These are phyloP conservation scores for Nymphicus hollandicus DNA, from an alignment of 2,113 vertebrate species.

Conservation along the genomic window DNA sequence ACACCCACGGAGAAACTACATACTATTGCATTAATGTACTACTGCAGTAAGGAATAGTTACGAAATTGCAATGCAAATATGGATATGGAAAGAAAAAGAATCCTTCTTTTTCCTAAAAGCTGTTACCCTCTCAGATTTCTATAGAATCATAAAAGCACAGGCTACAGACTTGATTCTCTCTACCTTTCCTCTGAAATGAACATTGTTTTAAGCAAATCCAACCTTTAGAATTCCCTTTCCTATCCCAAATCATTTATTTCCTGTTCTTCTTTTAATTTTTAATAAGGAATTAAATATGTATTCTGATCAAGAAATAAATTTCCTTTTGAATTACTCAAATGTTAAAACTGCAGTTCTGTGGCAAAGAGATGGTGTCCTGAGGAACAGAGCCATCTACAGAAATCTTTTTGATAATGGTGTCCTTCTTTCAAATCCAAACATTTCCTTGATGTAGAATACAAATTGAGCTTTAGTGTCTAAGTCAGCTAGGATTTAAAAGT, in stretches of 20 bases:
- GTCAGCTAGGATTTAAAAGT: constrained; percentile 66
- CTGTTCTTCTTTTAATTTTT: not conserved
- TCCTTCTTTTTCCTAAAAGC: not conserved
- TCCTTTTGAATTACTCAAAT: constrained; percentile 2
- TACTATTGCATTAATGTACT: not conserved
- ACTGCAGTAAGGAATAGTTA: not conserved
- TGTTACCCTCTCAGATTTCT: not conserved
- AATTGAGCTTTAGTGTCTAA: constrained; percentile 63
- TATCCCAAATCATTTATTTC: not conserved
- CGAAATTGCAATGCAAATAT: not conserved
- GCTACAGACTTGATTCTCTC: not conserved
- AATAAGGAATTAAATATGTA: constrained; percentile 13
- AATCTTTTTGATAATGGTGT: constrained; percentile 61
- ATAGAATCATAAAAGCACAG: not conserved
- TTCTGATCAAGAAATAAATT: constrained; percentile 7
- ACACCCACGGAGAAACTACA: not conserved
- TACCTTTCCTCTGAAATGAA: not conserved
- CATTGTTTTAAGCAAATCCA: not conserved
- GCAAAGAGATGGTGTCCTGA: not conserved
- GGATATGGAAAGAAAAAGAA: not conserved
- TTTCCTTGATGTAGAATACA: constrained; percentile 65
- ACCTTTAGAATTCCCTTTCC: not conserved
- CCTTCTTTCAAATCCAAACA: constrained; percentile 66
- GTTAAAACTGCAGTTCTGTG: not conserved
- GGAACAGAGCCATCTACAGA: constrained; percentile 61